phyloP scores from a whole-genome alignment of 2,797 vertebrate genomes.

The Eptatretus atami region DNA sequence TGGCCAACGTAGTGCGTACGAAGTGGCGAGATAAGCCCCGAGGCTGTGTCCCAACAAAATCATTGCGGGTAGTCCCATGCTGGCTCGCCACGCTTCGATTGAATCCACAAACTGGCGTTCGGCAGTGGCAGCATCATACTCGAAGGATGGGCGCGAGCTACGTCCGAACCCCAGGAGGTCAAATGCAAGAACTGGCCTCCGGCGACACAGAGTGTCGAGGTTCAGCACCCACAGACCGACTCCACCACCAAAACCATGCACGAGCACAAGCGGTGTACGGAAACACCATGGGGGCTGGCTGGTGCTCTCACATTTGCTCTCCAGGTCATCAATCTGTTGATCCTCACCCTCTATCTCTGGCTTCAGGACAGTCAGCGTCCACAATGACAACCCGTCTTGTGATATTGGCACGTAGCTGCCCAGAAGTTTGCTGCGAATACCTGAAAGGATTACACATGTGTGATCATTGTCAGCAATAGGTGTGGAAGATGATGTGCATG shows the following conservation, averaged over 20 bases:
- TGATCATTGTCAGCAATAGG: neutral
- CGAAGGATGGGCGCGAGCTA: slow-evolving; percentile 39
- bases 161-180: slow-evolving; percentile 57
- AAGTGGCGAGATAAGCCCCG: slow-evolving; percentile 33
- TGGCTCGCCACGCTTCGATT: slow-evolving; percentile 28
- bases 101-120: slow-evolving; percentile 28
- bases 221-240: slow-evolving; percentile 60
- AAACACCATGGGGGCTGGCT: neutral
- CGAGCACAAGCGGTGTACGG: slow-evolving; percentile 43
- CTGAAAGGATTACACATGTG: slow-evolving; percentile 14
- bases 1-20: slow-evolving; percentile 35
- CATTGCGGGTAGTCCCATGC: slow-evolving; percentile 31
- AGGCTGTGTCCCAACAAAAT: slow-evolving; percentile 43
- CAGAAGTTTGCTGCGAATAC: slow-evolving; percentile 41
- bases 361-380: slow-evolving; percentile 33
- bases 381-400: slow-evolving; percentile 31
- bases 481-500: neutral
- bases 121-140: slow-evolving; percentile 24
- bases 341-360: slow-evolving; percentile 11
- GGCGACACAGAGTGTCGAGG: slow-evolving; percentile 25
- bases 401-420: slow-evolving; percentile 40
- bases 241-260: slow-evolving; percentile 57
- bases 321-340: slow-evolving; percentile 9
- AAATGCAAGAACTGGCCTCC: slow-evolving; percentile 26
- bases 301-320: too few relatives aligned